A percentile compares a stretch with the other conserved stretches of the same genome.
These are phyloP conservation scores for Biston stratarius DNA, from an alignment of 2,888 invertebrate species.

Conservation along the genomic window DNA sequence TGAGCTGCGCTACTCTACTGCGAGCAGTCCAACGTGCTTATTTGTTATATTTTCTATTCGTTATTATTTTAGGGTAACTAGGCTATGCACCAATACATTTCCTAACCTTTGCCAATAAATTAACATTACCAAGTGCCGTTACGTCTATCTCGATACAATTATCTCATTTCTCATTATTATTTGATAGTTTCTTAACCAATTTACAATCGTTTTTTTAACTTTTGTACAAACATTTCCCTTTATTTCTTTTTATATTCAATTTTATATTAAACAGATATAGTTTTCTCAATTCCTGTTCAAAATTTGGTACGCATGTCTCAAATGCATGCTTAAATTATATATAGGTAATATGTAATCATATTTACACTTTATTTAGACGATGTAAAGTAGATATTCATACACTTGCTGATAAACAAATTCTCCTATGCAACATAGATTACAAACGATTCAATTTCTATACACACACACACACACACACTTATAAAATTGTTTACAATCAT, in stretches of 20 bases:
- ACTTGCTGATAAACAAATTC: slow-evolving; percentile 2
- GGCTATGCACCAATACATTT: slow-evolving; percentile 72
- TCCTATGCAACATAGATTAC: not conserved
- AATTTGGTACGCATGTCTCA: slow-evolving; percentile 58
- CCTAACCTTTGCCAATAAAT: slow-evolving; percentile 46
- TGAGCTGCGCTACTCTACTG: slow-evolving; percentile 86
- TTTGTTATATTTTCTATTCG: slow-evolving; percentile 46
- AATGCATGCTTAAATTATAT: slow-evolving; percentile 45
- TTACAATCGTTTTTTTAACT: slow-evolving; percentile 54
- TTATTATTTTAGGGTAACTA: slow-evolving; percentile 54
- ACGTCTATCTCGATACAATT: slow-evolving; percentile 37
- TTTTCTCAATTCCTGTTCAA: slow-evolving; percentile 73
- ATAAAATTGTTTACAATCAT: not conserved
- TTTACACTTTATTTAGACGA: slow-evolving; percentile 37
- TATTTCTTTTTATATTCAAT: slow-evolving; percentile 52
- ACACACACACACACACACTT: not conserved
- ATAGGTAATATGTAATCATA: slow-evolving; percentile 26
- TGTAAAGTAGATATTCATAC: slow-evolving; percentile 9
- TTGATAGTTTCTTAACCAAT: slow-evolving; percentile 47
- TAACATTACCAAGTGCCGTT: slow-evolving; percentile 31
- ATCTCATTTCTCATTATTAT: slow-evolving; percentile 47
- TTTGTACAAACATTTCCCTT: slow-evolving; percentile 63
- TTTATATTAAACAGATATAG: slow-evolving; percentile 49
- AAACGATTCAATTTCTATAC: not conserved
- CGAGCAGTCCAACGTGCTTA: slow-evolving; percentile 84